Evolutionary conservation across 2,888 invertebrate genomes (phyloP), one percentile per base, ranked within the genome.

Genomic region (Slavum lentiscoides): DNA sequence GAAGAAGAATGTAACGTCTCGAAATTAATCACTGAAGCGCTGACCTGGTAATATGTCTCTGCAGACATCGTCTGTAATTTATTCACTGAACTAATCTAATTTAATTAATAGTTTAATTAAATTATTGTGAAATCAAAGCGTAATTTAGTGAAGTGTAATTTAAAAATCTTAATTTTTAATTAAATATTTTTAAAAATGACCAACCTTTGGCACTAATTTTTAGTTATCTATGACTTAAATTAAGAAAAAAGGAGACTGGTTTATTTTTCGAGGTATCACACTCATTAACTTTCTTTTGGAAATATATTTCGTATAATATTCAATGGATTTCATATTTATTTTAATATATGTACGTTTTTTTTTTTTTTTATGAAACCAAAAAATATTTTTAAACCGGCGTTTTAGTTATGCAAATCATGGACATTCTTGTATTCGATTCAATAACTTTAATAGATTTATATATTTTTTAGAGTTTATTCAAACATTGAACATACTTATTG

Each of bases 331-430:
- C 1, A 3, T 13, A 11, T 49, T 49, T 13, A 70, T 39, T 6
- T 58, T 30, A 30, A 21, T 49, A 21, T 49, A 11, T 49, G 11
- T 15, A 30, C 30, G 30, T 9, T 49, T 1, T 13, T 3, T 49
- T 13, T 49, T 49, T 49, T 49, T 11, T 11, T 13, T 13, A 11
- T 49, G n/a, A n/a, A n/a, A n/a, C n/a, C n/a, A n/a, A n/a, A 43
- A 43, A 43, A 49, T 49, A 11, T 49, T 13, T 13, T 15, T 69
- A 1, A 59, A 15, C 49, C 73, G 49, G 62, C 73, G 61, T 19
- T 72, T 43, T 43, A 21, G n/a, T 61, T 73, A 73, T 62, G 62
- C 73, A 62, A 62, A 61, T 43, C 21, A 9, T 17, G 21, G 49
- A 11, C 62, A 23, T 62, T 17, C 49, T 30, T 49, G 59, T n/a